Base-by-base conservation (phyloP, 2,888 invertebrate species). In the Trichacis sp. region DNA sequence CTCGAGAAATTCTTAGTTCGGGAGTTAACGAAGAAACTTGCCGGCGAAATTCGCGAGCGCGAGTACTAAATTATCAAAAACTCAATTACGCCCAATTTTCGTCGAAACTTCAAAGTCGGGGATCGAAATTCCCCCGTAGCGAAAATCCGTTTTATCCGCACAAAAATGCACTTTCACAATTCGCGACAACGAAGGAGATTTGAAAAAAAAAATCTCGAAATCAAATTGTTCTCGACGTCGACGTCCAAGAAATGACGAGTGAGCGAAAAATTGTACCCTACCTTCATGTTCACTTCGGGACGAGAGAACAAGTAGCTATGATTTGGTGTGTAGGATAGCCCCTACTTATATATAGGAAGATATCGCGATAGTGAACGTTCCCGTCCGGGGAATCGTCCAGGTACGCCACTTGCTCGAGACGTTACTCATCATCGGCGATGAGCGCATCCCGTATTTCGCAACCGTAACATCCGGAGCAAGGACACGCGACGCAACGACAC, bases 401-500 rank as follows among this genome's bases (percentile, higher is more conserved):
- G 15, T 46, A 29, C 14, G 19, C 58, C 57, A 33, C 61, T 58
- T 60, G 57, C 62, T 55, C 49, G 49, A 57, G 56, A 59, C 58
- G 47, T 67, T 71, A 70, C 67, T 69, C 68, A 72, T 69, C 66
- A 64, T 69, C 45, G 59, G 50, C 49, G 54, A 58, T 58, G 62
- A 58, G 15, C 66, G 52, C 55, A 50, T 33, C 46, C 65, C 66
- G 60, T 61, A 68, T 76, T 71, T 71, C 72, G 69, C 72, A 76
- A 77, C 60, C 65, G 69, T 76, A 76, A 75, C 76, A 78, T 73
- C 74, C 73, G 68, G 78, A 77, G 78, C 78, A 77, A 77, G 76
- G 78, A 70, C 76, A 42, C 57, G 48, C 36, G 49, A 20, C 36
- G 24, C 36, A 47, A 53, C 53, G 47, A 52, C 43, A 42, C 46